These are phyloP conservation scores for Elachura formosa DNA, from an alignment of 2,113 vertebrate species.

Conservation along the genomic window DNA sequence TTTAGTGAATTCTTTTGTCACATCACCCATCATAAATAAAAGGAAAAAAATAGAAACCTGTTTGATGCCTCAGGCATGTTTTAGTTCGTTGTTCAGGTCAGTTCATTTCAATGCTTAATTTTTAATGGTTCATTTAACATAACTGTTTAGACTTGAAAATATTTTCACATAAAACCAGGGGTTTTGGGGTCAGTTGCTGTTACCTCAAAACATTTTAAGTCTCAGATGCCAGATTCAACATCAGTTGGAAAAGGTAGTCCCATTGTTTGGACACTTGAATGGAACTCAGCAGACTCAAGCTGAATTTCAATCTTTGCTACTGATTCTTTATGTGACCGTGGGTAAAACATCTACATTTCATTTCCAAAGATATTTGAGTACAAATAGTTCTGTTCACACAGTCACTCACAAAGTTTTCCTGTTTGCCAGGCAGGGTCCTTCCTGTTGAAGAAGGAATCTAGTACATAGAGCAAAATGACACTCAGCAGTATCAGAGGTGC, in stretches of 20 bases:
- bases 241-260: background rate
- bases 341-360: background rate
- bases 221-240: background rate
- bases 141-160: constrained; percentile 58
- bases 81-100: constrained; percentile 71
- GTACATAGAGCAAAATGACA: background rate
- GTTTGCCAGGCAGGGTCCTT: background rate
- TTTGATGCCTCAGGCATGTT: constrained; percentile 68
- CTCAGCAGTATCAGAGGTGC: background rate
- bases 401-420: background rate
- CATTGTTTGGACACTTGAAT: background rate
- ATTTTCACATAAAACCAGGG: constrained; percentile 58
- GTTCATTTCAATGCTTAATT: constrained; percentile 74
- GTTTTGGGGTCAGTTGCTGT: constrained; percentile 42
- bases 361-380: background rate
- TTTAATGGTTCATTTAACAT: constrained; percentile 71
- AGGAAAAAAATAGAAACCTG: constrained; percentile 69
- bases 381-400: background rate
- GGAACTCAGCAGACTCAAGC: background rate
- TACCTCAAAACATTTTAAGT: constrained; percentile 46
- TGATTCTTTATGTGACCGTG: background rate
- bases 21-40: constrained; percentile 68
- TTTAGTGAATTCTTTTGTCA: constrained; percentile 66
- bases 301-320: background rate
- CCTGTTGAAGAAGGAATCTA: background rate